phyloP scores from a whole-genome alignment of 2,888 invertebrate genomes.

The Diarsia mendica region DNA sequence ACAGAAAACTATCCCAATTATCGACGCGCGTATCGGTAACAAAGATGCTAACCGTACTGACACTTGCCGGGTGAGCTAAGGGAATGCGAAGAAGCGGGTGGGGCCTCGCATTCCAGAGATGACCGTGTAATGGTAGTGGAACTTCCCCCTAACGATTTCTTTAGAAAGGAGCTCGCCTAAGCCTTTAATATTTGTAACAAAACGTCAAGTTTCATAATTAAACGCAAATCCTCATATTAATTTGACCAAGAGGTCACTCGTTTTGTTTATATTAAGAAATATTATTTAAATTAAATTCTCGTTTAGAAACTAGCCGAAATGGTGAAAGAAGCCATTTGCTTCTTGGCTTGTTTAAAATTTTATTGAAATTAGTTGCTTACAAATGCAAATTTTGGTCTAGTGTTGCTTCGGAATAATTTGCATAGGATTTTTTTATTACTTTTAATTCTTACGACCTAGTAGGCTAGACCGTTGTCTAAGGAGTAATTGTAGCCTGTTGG shows the following conservation, averaged over 20 bases:
- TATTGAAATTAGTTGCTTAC: constrained; percentile 31
- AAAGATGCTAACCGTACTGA: too few species aligned
- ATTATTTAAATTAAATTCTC: constrained; percentile 45
- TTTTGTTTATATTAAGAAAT: constrained; percentile 46
- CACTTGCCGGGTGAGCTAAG: too few species aligned
- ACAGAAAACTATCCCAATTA: too few species aligned
- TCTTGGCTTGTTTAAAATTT: constrained; percentile 11
- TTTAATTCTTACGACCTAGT: background rate
- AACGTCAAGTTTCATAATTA: constrained; percentile 36
- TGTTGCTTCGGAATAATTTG: constrained; percentile 12
- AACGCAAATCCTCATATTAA: constrained; percentile 29
- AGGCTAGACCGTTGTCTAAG: background rate
- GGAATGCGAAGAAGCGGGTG: too few species aligned
- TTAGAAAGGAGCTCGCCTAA: background rate
- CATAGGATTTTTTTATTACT: constrained; percentile 8
- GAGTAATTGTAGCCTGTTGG: too few species aligned
- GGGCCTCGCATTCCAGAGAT: too few species aligned
- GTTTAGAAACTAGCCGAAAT: constrained; percentile 32
- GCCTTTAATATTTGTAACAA: constrained; percentile 11
- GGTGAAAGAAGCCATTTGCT: constrained; percentile 45
- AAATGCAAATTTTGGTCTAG: constrained; percentile 13
- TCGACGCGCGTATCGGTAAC: too few species aligned
- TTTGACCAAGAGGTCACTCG: constrained; percentile 43
- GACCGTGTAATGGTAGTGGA: background rate
- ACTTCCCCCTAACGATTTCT: background rate